phyloP scores from a whole-genome alignment of 2,888 invertebrate genomes.

The Tethea ocularis region DNA sequence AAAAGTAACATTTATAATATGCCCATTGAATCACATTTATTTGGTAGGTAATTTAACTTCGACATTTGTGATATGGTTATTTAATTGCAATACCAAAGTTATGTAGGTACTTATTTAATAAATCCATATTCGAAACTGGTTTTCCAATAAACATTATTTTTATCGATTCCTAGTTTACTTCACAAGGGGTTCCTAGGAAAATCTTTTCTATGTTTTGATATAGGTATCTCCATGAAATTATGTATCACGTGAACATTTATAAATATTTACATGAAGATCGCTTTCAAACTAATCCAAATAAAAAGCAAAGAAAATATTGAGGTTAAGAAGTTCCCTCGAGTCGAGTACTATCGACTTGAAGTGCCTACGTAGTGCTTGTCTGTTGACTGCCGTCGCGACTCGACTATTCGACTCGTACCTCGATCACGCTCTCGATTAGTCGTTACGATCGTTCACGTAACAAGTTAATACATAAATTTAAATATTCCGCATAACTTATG shows the following conservation, averaged over 20 bases:
- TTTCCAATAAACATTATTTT: too few relatives aligned
- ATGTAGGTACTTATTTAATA: too few relatives aligned
- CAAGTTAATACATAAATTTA: constrained; percentile 10
- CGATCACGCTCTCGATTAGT: constrained; percentile 15
- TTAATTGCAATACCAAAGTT: too few relatives aligned
- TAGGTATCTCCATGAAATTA: too few relatives aligned
- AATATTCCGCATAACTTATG: constrained; percentile 5
- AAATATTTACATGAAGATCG: not conserved
- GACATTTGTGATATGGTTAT: too few relatives aligned
- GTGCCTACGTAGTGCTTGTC: constrained; percentile 29
- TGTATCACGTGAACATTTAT: not conserved
- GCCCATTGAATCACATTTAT: not conserved
- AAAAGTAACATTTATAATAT: not conserved
- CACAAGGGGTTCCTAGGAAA: too few relatives aligned
- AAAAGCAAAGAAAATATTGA: constrained; percentile 39
- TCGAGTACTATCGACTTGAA: constrained; percentile 47
- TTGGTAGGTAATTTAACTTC: too few relatives aligned
- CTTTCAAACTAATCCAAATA: not conserved
- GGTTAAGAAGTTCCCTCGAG: constrained; percentile 46
- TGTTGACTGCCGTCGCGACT: constrained; percentile 16
- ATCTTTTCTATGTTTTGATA: too few relatives aligned
- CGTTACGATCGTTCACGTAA: constrained; percentile 11
- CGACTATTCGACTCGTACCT: constrained; percentile 22
- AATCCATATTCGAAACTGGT: too few relatives aligned
- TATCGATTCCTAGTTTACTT: too few relatives aligned